These are phyloP conservation scores for Amazona finschi DNA, from an alignment of 2,797 vertebrate genomes.

Conservation along the genomic window DNA sequence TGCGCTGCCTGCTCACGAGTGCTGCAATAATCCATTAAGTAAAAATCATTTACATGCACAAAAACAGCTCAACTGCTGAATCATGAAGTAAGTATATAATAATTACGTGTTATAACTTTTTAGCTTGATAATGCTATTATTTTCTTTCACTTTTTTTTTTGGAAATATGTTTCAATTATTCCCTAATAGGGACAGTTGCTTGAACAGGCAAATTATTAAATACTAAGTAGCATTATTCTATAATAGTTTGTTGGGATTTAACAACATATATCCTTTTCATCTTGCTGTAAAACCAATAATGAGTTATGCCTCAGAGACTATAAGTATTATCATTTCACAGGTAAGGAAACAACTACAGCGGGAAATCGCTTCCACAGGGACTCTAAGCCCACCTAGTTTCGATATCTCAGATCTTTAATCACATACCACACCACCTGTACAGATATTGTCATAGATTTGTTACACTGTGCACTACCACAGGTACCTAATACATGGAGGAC, in stretches of 20 bases:
- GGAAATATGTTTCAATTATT: slow-evolving; percentile 31
- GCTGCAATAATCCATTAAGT: slow-evolving; percentile 60
- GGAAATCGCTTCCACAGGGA: neutral
- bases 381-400: neutral
- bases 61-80: slow-evolving; percentile 56
- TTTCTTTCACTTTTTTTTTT: slow-evolving; percentile 23
- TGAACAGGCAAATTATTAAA: neutral
- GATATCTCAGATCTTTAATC: neutral
- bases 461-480: neutral
- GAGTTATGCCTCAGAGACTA: neutral
- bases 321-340: neutral
- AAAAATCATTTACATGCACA: slow-evolving; percentile 54
- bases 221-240: neutral
- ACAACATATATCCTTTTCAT: neutral
- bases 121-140: neutral
- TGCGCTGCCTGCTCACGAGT: neutral
- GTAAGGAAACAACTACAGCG: neutral
- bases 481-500: neutral
- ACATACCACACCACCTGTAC: neutral
- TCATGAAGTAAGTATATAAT: slow-evolving; percentile 34
- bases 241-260: neutral
- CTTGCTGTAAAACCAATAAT: neutral
- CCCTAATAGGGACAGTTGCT: neutral
- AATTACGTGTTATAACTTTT: neutral
- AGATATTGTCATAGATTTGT: neutral